Evolutionary conservation across 1,140 invertebrate species (phyloP), one percentile per base, ranked within the genome.

Genomic region (Hylaeus volcanicus): DNA sequence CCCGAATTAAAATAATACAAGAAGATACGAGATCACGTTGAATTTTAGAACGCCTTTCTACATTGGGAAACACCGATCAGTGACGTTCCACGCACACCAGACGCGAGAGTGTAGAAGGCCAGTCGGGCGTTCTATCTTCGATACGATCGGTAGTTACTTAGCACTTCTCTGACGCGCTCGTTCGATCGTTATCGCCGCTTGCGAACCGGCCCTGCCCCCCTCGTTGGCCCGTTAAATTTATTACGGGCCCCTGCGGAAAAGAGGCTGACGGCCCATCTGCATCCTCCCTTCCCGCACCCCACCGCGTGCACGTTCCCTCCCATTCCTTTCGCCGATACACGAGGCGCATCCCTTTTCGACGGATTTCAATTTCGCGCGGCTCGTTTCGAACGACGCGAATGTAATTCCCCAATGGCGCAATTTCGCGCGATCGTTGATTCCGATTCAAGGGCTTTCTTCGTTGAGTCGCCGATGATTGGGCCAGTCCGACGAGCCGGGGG

Each of bases 141-240:
- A 90, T 89, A 86, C 88, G 89, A 92, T 93, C 92, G 90, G 90
- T 92, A 92, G 91, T 93, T 93, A 92, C 91, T 93, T 93, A 92
- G 92, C 92, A 91, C 92, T 91, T 93, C 88, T 88, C 89, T 87
- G 90, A 91, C 89, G 89, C 88, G 89, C 88, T 88, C 86, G 88
- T 88, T 88, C 85, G 92, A 93, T 93, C 79, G 86, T 88, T 91
- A 93, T 92, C 92, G 86, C 76, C 1, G 56, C 61, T 72, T 66
- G 72, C 76, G 87, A 91, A 86, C 86, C 88, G 85, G 86, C 86
- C 75, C 83, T 82, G 82, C 78, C 80, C 87, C 84, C 81, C 89
- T 90, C 89, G 88, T 92, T 91, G 90, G 85, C 87, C 88, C 88
- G 89, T 91, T 82, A 89, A 91, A 93, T 92, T 93, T 91, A 92